Evolutionary conservation across 2,888 invertebrate species (phyloP).

Genomic region (Pomacea canaliculata): DNA sequence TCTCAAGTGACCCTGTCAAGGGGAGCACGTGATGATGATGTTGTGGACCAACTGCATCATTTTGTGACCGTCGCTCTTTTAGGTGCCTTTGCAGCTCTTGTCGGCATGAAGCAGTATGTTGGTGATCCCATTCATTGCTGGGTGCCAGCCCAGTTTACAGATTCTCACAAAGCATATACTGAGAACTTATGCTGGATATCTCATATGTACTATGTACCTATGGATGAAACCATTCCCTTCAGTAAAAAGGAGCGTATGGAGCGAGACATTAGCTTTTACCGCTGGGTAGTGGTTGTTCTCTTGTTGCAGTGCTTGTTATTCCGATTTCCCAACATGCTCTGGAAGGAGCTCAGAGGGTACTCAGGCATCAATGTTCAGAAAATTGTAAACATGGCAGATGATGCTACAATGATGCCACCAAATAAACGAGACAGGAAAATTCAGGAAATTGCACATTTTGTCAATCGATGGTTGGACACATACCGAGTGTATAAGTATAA

Average conservation of each 20-base stretch:
- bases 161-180: conserved; percentile 37
- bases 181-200: conserved; percentile 40
- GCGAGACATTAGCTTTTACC: conserved; percentile 42
- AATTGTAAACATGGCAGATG: conserved; percentile 41
- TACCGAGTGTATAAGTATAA: conserved; percentile 48
- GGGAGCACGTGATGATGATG: conserved; percentile 39
- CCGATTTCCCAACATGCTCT: conserved; percentile 41
- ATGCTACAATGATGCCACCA: conserved; percentile 31
- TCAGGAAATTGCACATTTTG: conserved; percentile 33
- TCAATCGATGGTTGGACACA: conserved; percentile 36
- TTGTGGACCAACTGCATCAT: conserved; percentile 39
- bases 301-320: conserved; percentile 39
- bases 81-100: conserved; percentile 32
- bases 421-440: conserved; percentile 31
- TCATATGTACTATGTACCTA: conserved; percentile 41
- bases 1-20: conserved; percentile 33
- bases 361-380: conserved; percentile 40
- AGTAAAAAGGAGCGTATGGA: conserved; percentile 29
- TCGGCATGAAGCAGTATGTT: conserved; percentile 41
- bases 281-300: conserved; percentile 40
- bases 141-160: conserved; percentile 39
- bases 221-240: conserved; percentile 35
- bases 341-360: conserved; percentile 36
- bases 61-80: conserved; percentile 35
- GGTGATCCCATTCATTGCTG: conserved; percentile 44